These are phyloP conservation scores for Adelosebastes latens DNA, from an alignment of 2,797 vertebrate species.

Conservation along the genomic window DNA sequence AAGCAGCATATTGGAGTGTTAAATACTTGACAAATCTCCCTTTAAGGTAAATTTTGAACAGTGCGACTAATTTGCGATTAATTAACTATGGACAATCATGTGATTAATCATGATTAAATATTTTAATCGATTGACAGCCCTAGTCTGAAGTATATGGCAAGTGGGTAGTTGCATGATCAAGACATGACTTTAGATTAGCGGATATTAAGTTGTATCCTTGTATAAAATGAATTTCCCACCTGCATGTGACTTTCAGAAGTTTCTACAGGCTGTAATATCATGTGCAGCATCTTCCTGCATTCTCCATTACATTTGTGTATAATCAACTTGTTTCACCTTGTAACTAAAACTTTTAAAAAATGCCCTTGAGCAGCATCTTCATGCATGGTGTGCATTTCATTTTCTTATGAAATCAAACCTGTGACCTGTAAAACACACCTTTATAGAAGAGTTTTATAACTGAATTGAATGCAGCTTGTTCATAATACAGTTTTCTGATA, in stretches of 20 bases:
- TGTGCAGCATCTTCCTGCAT: not conserved
- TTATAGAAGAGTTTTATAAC: not conserved
- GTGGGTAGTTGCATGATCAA: not conserved
- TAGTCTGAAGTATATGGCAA: not conserved
- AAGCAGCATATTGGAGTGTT: too few species aligned
- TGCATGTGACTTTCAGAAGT: not conserved
- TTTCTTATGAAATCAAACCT: constrained; percentile 2
- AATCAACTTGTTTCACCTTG: not conserved
- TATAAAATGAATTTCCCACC: constrained; percentile 6
- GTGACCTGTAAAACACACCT: not conserved
- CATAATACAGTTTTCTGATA: not conserved
- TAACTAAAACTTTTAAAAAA: not conserved
- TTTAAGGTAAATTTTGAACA: too few species aligned
- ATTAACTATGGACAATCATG: too few species aligned
- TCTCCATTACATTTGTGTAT: not conserved
- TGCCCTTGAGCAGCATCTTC: not conserved
- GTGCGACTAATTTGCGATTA: too few species aligned
- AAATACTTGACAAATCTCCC: too few species aligned
- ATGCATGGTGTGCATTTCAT: not conserved
- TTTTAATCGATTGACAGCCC: too few species aligned
- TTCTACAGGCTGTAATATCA: not conserved
- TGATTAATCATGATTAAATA: too few species aligned
- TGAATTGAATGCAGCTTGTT: not conserved
- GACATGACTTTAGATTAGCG: not conserved
- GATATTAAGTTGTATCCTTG: not conserved